These are phyloP conservation scores for Bos javanicus DNA, from an alignment of 2,113 vertebrate species.

Conservation along the genomic window DNA sequence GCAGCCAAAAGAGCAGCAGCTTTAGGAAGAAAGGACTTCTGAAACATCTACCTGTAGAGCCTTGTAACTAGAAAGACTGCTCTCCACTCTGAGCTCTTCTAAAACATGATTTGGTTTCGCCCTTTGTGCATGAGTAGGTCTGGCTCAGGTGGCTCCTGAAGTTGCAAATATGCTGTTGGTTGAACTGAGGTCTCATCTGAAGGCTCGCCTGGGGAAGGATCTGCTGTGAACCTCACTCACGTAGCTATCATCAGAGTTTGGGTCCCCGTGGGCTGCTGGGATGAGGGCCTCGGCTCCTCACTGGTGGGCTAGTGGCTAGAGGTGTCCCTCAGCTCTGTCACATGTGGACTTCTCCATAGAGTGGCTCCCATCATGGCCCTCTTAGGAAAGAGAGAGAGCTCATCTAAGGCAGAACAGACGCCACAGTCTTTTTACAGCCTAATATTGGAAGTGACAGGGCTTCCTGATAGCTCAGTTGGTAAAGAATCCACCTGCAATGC, in stretches of 20 bases:
- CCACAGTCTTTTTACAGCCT: neutral
- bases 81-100: neutral
- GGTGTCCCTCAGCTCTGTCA: neutral
- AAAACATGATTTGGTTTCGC: neutral
- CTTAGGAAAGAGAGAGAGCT: neutral
- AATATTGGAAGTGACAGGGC: neutral
- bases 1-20: neutral
- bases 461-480: neutral
- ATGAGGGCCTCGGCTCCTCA: neutral
- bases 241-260: fast-evolving
- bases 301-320: neutral
- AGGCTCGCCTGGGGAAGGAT: fast-evolving
- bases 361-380: fast-evolving
- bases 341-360: fast-evolving
- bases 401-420: neutral
- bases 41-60: neutral
- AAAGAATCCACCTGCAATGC: neutral
- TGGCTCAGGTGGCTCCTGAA: neutral
- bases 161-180: fast-evolving
- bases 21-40: neutral
- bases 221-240: fast-evolving
- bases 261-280: neutral
- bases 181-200: neutral
- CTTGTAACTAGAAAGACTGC: neutral
- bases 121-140: neutral